Conservation (phyloP, 2,888 invertebrate species). For the Hypomecis atomaria region DNA sequence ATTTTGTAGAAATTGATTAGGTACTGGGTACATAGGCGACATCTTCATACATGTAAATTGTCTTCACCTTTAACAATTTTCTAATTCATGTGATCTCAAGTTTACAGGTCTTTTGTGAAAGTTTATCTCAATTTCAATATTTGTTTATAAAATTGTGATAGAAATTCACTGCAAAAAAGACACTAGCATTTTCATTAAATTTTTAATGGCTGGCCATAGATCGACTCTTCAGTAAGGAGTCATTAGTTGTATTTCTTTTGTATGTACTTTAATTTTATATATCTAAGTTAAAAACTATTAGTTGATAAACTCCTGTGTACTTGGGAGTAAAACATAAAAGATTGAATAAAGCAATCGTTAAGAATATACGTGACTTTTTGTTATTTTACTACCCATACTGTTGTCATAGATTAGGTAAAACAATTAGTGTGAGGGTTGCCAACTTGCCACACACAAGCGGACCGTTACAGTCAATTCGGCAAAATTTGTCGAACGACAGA, state of each 20-base stretch:
- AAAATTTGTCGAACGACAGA: too few species aligned
- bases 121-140: slow-evolving; percentile 25
- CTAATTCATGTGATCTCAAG: slow-evolving; percentile 50
- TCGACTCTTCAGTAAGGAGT: slow-evolving; percentile 35
- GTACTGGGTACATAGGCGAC: not conserved
- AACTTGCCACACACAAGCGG: too few species aligned
- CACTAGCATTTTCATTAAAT: slow-evolving; percentile 47
- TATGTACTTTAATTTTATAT: slow-evolving; percentile 45
- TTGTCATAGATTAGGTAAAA: too few species aligned
- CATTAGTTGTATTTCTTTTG: slow-evolving; percentile 49
- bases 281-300: slow-evolving; percentile 45
- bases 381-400: slow-evolving; percentile 13
- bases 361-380: slow-evolving; percentile 39
- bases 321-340: slow-evolving; percentile 47
- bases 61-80: slow-evolving; percentile 6
- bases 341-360: slow-evolving; percentile 57
- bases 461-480: too few species aligned
- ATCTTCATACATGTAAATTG: not conserved
- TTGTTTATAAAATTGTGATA: slow-evolving; percentile 22
- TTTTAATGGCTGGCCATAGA: slow-evolving; percentile 52
- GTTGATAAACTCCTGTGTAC: slow-evolving; percentile 50
- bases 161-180: slow-evolving; percentile 26
- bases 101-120: slow-evolving; percentile 45
- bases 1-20: too few species aligned
- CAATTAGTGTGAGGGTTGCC: too few species aligned